These are phyloP conservation scores for mouse (Mus musculus) DNA, from an alignment of 2,113 vertebrate genomes.

Conservation along the genomic window DNA sequence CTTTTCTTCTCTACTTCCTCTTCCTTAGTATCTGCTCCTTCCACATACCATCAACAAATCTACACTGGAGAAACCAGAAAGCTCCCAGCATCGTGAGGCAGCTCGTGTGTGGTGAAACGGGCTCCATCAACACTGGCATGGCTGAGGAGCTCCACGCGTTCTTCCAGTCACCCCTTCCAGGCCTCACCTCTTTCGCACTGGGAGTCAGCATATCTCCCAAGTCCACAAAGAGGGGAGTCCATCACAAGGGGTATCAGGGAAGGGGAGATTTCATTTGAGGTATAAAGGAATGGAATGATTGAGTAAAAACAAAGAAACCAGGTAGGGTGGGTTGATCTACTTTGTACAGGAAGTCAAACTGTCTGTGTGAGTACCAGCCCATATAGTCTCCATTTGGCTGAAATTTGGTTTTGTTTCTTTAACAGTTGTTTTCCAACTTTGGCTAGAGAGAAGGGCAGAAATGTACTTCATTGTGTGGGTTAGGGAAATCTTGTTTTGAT, in stretches of 20 bases:
- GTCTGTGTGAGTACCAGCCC: not conserved
- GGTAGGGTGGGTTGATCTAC: not conserved
- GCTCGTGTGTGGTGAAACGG: not conserved
- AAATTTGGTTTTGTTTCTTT: not conserved
- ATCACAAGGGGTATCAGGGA: too few relatives aligned
- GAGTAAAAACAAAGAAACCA: not conserved
- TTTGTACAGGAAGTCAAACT: not conserved
- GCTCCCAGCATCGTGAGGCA: not conserved
- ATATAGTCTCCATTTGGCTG: not conserved
- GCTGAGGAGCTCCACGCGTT: accelerated
- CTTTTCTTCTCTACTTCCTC: constrained; percentile 53
- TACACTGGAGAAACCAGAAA: constrained; percentile 23
- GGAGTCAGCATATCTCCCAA: not conserved
- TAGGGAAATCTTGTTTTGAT: not conserved
- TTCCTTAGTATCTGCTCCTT: constrained; percentile 49
- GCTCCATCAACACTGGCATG: not conserved
- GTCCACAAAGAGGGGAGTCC: not conserved
- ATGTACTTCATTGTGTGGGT: too few relatives aligned
- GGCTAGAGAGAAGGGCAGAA: not conserved
- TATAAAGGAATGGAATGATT: too few relatives aligned
- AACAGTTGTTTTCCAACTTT: not conserved
- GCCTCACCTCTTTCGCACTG: not conserved
- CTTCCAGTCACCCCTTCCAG: not conserved
- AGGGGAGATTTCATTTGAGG: too few relatives aligned
- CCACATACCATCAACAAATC: constrained; percentile 30